phyloP scores from a whole-genome alignment of 2,113 vertebrate genomes.

The Craseonycteris thonglongyai region DNA sequence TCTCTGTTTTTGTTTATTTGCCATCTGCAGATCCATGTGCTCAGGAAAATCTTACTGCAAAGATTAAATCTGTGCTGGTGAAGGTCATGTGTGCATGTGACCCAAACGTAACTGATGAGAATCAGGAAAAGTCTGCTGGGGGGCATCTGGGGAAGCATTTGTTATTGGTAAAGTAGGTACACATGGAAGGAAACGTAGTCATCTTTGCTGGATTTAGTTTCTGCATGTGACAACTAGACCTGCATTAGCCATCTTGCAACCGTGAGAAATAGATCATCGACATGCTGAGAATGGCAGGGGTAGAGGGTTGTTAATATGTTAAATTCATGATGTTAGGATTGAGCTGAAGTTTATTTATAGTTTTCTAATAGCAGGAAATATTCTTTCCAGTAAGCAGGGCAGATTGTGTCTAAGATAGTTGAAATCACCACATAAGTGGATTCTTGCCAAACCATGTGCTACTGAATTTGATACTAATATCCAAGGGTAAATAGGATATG shows the following conservation, averaged over 20 bases:
- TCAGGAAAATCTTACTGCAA: accelerated
- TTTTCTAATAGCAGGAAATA: not conserved
- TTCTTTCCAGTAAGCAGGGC: not conserved
- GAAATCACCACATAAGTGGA: not conserved
- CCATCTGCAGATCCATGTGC: not conserved
- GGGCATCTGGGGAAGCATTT: not conserved
- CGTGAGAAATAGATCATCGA: not conserved
- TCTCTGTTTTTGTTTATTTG: not conserved
- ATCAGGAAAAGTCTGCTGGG: not conserved
- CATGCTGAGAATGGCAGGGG: not conserved
- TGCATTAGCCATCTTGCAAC: not conserved
- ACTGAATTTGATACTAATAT: not conserved
- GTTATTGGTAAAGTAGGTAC: not conserved
- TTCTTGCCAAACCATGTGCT: not conserved
- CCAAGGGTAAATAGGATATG: not conserved
- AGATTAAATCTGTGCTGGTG: not conserved
- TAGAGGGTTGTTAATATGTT: not conserved
- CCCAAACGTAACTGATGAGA: not conserved
- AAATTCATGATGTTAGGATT: not conserved
- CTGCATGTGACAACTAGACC: not conserved
- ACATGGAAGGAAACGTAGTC: accelerated
- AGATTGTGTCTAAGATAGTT: not conserved
- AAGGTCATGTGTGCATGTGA: not conserved
- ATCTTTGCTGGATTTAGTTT: not conserved
- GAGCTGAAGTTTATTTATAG: not conserved